A percentile compares a stretch with the other conserved stretches of the same genome.
phyloP scores from a whole-genome alignment of 2,113 vertebrate genomes.

The Dolichallabes microphthalmus region DNA sequence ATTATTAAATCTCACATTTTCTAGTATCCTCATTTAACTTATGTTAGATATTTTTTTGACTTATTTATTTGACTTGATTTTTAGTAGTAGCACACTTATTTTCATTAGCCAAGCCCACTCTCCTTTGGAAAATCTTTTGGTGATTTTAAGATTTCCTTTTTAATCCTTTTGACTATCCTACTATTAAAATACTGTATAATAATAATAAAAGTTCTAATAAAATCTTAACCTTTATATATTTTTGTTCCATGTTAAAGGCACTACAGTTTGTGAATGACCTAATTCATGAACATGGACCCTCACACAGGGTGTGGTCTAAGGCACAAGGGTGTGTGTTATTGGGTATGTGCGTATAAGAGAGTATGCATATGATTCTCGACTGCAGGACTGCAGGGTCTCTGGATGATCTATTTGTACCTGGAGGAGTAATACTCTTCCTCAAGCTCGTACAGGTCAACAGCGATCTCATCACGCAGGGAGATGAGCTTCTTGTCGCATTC shows the following conservation, averaged over 20 bases:
- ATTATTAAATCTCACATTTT: neutral
- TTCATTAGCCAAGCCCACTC: neutral
- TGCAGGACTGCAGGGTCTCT: slow-evolving; percentile 48
- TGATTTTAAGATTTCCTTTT: neutral
- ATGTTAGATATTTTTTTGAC: too few species aligned
- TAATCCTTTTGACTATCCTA: neutral
- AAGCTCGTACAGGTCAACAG: slow-evolving; percentile 97
- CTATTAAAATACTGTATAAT: neutral
- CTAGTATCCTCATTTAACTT: neutral
- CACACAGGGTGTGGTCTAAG: neutral
- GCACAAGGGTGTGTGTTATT: neutral
- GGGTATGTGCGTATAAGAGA: neutral
- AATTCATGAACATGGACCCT: neutral
- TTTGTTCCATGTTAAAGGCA: slow-evolving; percentile 25
- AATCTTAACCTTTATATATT: neutral
- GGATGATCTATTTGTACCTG: slow-evolving; percentile 92
- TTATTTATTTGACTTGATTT: neutral
- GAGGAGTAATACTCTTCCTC: slow-evolving; percentile 99
- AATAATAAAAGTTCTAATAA: neutral
- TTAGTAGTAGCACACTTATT: neutral
- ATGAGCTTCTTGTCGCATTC: slow-evolving; percentile 96
- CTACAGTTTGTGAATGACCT: neutral
- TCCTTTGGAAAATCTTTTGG: neutral
- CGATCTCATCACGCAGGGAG: slow-evolving; percentile 90
- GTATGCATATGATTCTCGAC: neutral